Conservation (phyloP, 2,888 invertebrate species). For the Drosophila quasianomalipes region DNA sequence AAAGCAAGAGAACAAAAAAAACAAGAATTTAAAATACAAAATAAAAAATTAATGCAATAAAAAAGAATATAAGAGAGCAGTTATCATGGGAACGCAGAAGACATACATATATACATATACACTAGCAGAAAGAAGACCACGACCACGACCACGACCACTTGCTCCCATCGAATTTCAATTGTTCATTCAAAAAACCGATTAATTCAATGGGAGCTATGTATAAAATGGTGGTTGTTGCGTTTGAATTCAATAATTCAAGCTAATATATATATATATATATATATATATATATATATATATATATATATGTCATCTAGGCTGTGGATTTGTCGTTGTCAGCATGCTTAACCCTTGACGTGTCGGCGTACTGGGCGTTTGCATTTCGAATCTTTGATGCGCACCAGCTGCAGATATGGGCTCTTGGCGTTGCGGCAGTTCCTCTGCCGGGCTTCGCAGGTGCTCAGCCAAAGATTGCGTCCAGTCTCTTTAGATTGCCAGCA, state of each 20-base stretch:
- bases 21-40: background rate
- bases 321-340: background rate
- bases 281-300: no score
- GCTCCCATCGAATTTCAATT: background rate
- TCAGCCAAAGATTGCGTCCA: constrained; percentile 58
- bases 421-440: constrained; percentile 62
- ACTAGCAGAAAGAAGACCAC: background rate
- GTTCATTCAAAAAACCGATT: background rate
- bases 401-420: constrained; percentile 28
- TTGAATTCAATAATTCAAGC: no score
- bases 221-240: background rate
- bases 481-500: constrained; percentile 59
- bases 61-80: background rate
- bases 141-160: background rate
- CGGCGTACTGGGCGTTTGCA: constrained; percentile 12
- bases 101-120: background rate
- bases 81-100: background rate
- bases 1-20: constrained; percentile 7
- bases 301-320: background rate
- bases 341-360: constrained; percentile 19
- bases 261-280: no score
- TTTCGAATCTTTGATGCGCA: constrained; percentile 26
- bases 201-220: background rate
- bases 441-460: constrained; percentile 62
- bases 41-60: constrained; percentile 3